phyloP scores from a whole-genome alignment of 2,888 invertebrate species.

The Xestobium rufovillosum region DNA sequence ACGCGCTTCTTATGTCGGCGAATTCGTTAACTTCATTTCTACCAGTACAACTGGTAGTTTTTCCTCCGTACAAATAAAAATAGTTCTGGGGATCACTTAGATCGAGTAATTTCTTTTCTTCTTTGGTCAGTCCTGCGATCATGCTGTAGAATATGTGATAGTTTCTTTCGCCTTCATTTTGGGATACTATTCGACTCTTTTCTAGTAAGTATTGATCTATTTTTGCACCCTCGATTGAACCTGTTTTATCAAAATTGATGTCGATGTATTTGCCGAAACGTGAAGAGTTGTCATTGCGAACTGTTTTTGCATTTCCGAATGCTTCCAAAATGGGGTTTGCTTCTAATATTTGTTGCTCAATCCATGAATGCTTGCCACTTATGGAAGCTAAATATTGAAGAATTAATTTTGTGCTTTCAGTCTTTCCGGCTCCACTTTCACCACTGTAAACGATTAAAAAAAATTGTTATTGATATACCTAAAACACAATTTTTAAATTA shows the following conservation, averaged over 20 bases:
- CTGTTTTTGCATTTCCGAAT: slow-evolving; percentile 94
- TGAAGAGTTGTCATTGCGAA: slow-evolving; percentile 92
- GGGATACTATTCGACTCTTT: slow-evolving; percentile 87
- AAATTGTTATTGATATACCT: slow-evolving; percentile 7
- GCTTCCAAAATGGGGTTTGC: slow-evolving; percentile 96
- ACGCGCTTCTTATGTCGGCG: slow-evolving; percentile 82
- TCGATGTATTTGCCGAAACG: slow-evolving; percentile 89
- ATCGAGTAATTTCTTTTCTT: slow-evolving; percentile 73
- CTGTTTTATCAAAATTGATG: slow-evolving; percentile 52
- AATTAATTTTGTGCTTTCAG: slow-evolving; percentile 90
- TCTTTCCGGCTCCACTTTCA: slow-evolving; percentile 94
- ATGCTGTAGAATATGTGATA: slow-evolving; percentile 95
- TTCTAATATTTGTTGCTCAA: slow-evolving; percentile 94
- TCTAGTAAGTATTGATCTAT: slow-evolving; percentile 94
- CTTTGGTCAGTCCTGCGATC: slow-evolving; percentile 69
- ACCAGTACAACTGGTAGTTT: slow-evolving; percentile 68
- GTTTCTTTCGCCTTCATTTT: slow-evolving; percentile 83
- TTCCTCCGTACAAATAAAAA: slow-evolving; percentile 75
- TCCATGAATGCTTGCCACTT: slow-evolving; percentile 94
- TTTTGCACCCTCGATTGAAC: slow-evolving; percentile 85
- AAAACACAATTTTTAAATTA: slow-evolving; percentile 8
- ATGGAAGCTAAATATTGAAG: slow-evolving; percentile 90
- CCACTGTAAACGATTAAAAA: slow-evolving; percentile 56
- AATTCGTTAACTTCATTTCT: slow-evolving; percentile 81
- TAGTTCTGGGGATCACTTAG: slow-evolving; percentile 67